A percentile compares a stretch with the other conserved stretches of the same genome.
These are phyloP conservation scores for Cottus gobio DNA, from an alignment of 2,113 vertebrate genomes.

Conservation along the genomic window DNA sequence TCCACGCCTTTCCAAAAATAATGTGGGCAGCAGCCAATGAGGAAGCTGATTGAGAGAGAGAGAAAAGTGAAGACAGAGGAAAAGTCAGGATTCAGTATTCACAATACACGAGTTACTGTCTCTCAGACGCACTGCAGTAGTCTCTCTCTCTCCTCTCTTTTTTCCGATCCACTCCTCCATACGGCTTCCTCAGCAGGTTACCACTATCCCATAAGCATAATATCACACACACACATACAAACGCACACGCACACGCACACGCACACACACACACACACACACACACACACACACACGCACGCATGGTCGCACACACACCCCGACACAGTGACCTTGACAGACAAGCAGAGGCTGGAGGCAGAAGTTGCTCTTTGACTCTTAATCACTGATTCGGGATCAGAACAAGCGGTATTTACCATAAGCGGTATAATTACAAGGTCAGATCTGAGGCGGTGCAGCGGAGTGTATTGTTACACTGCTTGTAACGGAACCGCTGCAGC, in stretches of 20 bases:
- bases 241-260: conserved; percentile 47
- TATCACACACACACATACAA: conserved; percentile 30
- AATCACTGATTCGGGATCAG: conserved; percentile 49
- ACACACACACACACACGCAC: conserved; percentile 40
- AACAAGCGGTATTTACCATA: conserved; percentile 27
- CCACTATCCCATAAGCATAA: conserved; percentile 48
- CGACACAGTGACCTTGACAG: conserved; percentile 59
- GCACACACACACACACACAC: conserved; percentile 43
- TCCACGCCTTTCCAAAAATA: conserved; percentile 53
- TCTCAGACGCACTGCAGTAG: conserved; percentile 59
- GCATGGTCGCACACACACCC: conserved; percentile 44
- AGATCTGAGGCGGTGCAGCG: neutral
- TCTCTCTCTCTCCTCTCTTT: conserved; percentile 42
- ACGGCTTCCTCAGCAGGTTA: conserved; percentile 75
- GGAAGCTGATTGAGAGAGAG: conserved; percentile 7
- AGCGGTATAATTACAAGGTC: conserved; percentile 27
- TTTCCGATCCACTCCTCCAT: conserved; percentile 51
- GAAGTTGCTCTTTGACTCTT: conserved; percentile 59
- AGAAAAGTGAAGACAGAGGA: neutral
- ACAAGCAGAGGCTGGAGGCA: conserved; percentile 31
- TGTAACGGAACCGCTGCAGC: conserved; percentile 8
- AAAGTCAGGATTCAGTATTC: conserved; percentile 46
- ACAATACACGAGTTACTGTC: conserved; percentile 33
- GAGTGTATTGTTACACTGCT: neutral
- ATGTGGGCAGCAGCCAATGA: conserved; percentile 8